A percentile compares a stretch with the other conserved stretches of the same genome.
phyloP scores from a whole-genome alignment of 2,888 invertebrate species.

The Limenitis camilla region DNA sequence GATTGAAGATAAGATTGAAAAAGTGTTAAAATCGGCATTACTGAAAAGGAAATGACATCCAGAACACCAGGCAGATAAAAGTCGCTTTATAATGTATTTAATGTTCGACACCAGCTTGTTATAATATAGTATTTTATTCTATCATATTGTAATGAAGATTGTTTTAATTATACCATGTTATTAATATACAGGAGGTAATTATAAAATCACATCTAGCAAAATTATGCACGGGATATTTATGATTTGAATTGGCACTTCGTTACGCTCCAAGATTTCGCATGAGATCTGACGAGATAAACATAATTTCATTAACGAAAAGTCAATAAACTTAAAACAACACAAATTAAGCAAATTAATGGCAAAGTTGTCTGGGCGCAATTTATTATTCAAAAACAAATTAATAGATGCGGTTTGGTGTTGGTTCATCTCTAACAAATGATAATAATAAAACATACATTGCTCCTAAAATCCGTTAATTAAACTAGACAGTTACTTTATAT shows the following conservation, averaged over 20 bases:
- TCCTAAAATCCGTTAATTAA: too few relatives aligned
- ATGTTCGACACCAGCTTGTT: too few relatives aligned
- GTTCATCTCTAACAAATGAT: not conserved
- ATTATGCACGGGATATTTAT: slow-evolving; percentile 12
- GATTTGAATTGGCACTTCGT: slow-evolving; percentile 14
- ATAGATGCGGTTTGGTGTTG: not conserved
- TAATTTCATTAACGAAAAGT: slow-evolving; percentile 30
- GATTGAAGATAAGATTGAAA: too few relatives aligned
- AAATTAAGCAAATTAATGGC: slow-evolving; percentile 28
- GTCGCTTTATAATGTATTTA: too few relatives aligned
- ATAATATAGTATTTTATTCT: not conserved
- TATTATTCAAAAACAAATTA: slow-evolving; percentile 7
- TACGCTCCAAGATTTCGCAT: slow-evolving; percentile 14
- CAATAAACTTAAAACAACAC: slow-evolving; percentile 46
- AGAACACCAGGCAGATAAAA: too few relatives aligned
- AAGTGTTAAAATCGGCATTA: too few relatives aligned
- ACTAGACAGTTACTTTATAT: too few relatives aligned
- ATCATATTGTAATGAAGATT: not conserved
- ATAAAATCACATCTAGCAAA: slow-evolving; percentile 3
- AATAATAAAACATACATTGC: too few relatives aligned
- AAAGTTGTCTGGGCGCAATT: slow-evolving; percentile 8
- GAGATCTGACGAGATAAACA: slow-evolving; percentile 14
- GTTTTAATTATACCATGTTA: not conserved
- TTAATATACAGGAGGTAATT: slow-evolving; percentile 6
- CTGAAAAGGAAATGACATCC: too few relatives aligned